Evolutionary conservation across 2,113 vertebrate genomes (phyloP).

Genomic region (Muscicapa adusta): DNA sequence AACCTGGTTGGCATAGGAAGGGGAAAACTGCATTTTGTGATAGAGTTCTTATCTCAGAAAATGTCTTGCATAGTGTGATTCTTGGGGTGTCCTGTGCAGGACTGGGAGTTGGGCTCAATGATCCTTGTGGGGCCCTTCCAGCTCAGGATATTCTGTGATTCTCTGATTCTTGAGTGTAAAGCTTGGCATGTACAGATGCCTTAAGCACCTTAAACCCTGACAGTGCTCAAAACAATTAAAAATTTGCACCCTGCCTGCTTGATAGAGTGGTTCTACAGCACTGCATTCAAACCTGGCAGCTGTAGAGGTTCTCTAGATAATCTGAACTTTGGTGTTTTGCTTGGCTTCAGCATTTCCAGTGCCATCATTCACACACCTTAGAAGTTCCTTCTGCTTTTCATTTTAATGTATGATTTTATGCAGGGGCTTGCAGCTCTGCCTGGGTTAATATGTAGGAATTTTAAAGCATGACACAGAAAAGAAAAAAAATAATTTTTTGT

Average conservation of each 20-base stretch:
- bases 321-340: background rate
- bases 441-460: background rate
- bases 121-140: background rate
- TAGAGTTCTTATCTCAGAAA: background rate
- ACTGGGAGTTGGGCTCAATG: background rate
- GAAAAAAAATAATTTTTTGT: background rate
- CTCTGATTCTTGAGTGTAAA: background rate
- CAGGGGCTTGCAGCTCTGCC: background rate
- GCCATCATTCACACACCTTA: background rate
- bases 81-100: background rate
- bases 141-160: background rate
- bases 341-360: background rate
- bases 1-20: background rate
- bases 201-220: background rate
- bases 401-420: background rate
- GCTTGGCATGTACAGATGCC: accelerated
- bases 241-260: background rate
- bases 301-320: background rate
- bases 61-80: background rate
- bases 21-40: background rate
- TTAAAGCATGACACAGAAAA: background rate
- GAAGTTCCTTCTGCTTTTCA: background rate
- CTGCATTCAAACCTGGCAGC: background rate
- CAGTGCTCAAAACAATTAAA: background rate
- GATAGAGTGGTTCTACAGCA: background rate